Evolutionary conservation across 1,140 invertebrate species (phyloP).

Genomic region (Ostrea edulis): DNA sequence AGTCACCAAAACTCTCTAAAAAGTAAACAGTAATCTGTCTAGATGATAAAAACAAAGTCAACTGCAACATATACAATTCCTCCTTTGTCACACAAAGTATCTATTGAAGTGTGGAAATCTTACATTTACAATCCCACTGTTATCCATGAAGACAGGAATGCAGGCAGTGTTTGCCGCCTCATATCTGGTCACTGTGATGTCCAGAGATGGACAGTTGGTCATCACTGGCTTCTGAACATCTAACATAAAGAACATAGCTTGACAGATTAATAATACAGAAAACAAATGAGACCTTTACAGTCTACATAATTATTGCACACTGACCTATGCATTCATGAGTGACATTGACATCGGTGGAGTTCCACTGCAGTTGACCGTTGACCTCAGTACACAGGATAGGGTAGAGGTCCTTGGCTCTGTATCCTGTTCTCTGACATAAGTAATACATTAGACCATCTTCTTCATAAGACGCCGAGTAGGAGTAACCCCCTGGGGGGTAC

Average conservation of each 20-base stretch:
- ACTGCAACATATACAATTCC: neutral
- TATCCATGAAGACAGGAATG: slow-evolving; percentile 50
- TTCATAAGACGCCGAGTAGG: slow-evolving; percentile 91
- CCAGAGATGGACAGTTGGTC: slow-evolving; percentile 40
- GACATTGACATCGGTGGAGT: slow-evolving; percentile 37
- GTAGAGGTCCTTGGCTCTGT: slow-evolving; percentile 93
- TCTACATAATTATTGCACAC: neutral
- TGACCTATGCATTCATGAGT: slow-evolving; percentile 48
- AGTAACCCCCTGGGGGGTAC: slow-evolving; percentile 89
- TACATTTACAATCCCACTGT: slow-evolving; percentile 45
- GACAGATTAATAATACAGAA: neutral
- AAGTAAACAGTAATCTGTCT: neutral
- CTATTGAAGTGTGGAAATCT: neutral
- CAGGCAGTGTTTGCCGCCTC: slow-evolving; percentile 43
- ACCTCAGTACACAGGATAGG: slow-evolving; percentile 88
- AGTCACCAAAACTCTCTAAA: slow-evolving; percentile 13
- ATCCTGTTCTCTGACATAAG: slow-evolving; percentile 93
- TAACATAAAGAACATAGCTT: slow-evolving; percentile 34
- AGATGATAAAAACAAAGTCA: neutral
- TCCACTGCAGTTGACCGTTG: neutral
- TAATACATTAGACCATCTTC: slow-evolving; percentile 94
- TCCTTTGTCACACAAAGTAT: neutral
- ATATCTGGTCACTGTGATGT: slow-evolving; percentile 43
- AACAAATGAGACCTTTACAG: too few relatives aligned
- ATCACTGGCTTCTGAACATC: slow-evolving; percentile 56